Evolutionary conservation across 2,113 vertebrate genomes (phyloP).

Genomic region (Epinephelus cyanopodus): DNA sequence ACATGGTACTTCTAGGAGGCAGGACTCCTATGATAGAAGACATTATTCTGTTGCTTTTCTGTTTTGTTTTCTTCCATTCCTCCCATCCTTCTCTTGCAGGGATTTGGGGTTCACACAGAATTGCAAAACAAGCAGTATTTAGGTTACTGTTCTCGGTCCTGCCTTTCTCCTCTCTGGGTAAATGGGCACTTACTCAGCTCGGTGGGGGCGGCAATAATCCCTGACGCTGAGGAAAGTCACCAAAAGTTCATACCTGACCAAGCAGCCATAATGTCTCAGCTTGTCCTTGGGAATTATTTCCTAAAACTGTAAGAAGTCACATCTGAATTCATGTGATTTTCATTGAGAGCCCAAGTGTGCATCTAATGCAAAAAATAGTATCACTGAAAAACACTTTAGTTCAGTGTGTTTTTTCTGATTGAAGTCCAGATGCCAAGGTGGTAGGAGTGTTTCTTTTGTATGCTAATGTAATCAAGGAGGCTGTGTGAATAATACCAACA

Average conservation of each 20-base stretch:
- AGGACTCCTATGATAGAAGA: conserved; percentile 47
- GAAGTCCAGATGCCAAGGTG: conserved; percentile 3
- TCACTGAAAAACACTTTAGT: not conserved
- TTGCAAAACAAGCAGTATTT: conserved; percentile 53
- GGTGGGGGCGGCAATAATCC: conserved; percentile 52
- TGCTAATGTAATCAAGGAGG: conserved; percentile 50
- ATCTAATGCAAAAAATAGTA: not conserved
- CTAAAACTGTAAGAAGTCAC: conserved; percentile 8
- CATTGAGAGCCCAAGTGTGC: not conserved
- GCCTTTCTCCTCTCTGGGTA: conserved; percentile 41
- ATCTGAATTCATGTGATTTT: conserved; percentile 7
- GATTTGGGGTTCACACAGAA: conserved; percentile 34
- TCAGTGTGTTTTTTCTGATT: conserved; percentile 14
- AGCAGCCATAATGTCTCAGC: conserved; percentile 17
- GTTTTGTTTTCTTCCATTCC: conserved; percentile 26
- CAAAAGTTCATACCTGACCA: conserved; percentile 54
- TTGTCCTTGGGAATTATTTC: conserved; percentile 20
- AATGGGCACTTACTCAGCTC: conserved; percentile 59
- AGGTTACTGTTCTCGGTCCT: conserved; percentile 30
- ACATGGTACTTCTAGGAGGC: conserved; percentile 39
- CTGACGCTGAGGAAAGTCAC: conserved; percentile 53
- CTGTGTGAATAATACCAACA: conserved; percentile 9
- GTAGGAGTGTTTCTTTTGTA: conserved; percentile 27
- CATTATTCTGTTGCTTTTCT: conserved; percentile 47
- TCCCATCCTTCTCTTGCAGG: conserved; percentile 9